Percentiles rank a stretch among this genome's conserved stretches.
Evolutionary conservation across 1,140 invertebrate genomes (phyloP).

Genomic region (Popillia japonica): DNA sequence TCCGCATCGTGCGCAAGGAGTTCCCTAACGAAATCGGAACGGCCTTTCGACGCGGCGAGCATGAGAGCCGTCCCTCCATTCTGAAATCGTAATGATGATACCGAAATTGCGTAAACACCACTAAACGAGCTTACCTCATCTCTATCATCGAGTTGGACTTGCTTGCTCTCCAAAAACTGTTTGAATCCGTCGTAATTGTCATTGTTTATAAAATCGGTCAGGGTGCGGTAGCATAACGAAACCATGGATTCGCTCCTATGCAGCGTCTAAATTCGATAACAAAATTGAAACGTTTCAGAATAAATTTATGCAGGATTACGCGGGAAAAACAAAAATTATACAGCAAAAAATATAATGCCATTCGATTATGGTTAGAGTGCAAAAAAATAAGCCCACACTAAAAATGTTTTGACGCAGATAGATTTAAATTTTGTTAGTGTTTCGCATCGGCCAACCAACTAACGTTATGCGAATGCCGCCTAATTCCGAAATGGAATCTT

Average conservation of each 20-base stretch:
- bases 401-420: too few relatives aligned
- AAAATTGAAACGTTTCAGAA: neutral
- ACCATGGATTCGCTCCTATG: slow-evolving; percentile 84
- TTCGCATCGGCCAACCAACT: slow-evolving; percentile 50
- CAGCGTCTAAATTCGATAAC: slow-evolving; percentile 64
- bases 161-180: slow-evolving; percentile 81
- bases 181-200: slow-evolving; percentile 83
- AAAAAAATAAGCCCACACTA: too few relatives aligned
- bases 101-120: too few relatives aligned
- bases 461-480: slow-evolving; percentile 67
- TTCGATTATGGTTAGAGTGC: too few relatives aligned
- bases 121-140: slow-evolving; percentile 90
- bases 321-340: too few relatives aligned
- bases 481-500: slow-evolving; percentile 63
- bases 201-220: slow-evolving; percentile 80
- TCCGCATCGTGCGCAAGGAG: slow-evolving; percentile 88
- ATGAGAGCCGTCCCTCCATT: slow-evolving; percentile 93
- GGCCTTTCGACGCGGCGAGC: slow-evolving; percentile 83
- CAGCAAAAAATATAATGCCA: too few relatives aligned
- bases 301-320: neutral
- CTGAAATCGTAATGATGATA: slow-evolving; percentile 64
- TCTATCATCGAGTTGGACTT: slow-evolving; percentile 84
- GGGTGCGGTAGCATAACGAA: slow-evolving; percentile 78
- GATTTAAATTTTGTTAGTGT: neutral
- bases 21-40: slow-evolving; percentile 81